Percentiles rank a stretch among this genome's conserved stretches.
These are phyloP conservation scores for Bombus superbus DNA, from an alignment of 1,140 invertebrate species.

Conservation along the genomic window DNA sequence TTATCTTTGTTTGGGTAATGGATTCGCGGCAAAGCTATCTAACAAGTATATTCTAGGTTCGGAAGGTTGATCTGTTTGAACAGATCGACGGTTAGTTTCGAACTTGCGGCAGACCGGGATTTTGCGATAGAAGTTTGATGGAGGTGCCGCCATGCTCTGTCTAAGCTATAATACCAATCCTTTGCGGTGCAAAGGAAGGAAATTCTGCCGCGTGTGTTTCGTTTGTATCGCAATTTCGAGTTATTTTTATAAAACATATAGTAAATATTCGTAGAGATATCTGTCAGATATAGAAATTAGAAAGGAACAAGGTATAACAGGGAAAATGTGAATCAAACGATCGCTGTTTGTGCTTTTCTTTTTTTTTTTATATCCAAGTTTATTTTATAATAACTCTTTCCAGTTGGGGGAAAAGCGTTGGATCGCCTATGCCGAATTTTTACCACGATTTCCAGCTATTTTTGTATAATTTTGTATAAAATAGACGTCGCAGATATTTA, in stretches of 20 bases:
- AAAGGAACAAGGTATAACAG: background rate
- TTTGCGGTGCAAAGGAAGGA: background rate
- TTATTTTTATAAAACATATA: background rate
- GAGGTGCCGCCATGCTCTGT: background rate
- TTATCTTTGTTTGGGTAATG: background rate
- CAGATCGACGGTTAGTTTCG: constrained; percentile 7
- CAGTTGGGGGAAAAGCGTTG: too few relatives aligned
- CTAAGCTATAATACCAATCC: background rate
- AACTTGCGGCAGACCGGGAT: constrained; percentile 17
- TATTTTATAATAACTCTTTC: background rate
- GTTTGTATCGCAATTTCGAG: background rate
- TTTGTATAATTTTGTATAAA: too few relatives aligned
- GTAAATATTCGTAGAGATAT: background rate
- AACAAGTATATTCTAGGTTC: background rate
- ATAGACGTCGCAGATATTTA: too few relatives aligned
- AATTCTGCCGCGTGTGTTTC: background rate
- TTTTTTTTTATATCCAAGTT: background rate
- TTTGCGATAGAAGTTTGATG: constrained; percentile 21
- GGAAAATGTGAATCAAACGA: background rate
- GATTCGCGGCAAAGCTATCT: background rate
- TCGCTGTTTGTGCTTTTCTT: background rate
- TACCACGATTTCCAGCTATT: too few relatives aligned
- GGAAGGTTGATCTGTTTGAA: constrained; percentile 6
- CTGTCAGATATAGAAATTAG: background rate
- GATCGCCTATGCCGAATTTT: too few relatives aligned